Evolutionary conservation across 2,113 vertebrate species (phyloP), one percentile per base, ranked within the genome.

Genomic region (Heliornis fulica): DNA sequence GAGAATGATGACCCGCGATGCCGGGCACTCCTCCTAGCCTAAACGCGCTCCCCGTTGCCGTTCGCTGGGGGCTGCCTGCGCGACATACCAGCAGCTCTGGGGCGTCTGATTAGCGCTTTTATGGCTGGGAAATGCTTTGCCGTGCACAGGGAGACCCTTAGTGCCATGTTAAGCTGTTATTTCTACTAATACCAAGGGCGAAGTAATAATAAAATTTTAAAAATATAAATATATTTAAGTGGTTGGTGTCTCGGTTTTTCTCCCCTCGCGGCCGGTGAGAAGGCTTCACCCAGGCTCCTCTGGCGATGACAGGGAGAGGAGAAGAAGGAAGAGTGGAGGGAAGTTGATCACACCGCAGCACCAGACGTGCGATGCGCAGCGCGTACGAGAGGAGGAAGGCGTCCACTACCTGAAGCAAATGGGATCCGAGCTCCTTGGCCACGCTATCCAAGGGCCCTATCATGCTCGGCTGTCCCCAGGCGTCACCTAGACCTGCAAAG

Each of bases 371-470:
- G 16, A 10, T 3, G 69, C 3, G 15, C 57, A 7, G 48, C 15
- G 45, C 36, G 16, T 21, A 50, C 13, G 7, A 14, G 20, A 29
- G 45, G 41, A 60, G 41, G 54, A 34, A 92, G 41, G 50, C 6
- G 25, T 23, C 40, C 64, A 5, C 94, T 97, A 99, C 99, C 97
- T 99, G 99, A 78, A 99, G 97, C 89, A 99, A 94, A 93, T 99
- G 99, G 7, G 99, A 99, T 74, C 99, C 99, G 51, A 99, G 98
- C 93, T 99, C 99, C 96, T 98, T 99, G 38, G 99, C 99, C 95
- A 99, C 97, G 76, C 97, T 98, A 96, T 99, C 99, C 98, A 99
- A 96, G 80, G 99, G 98, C 87, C 98, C 98, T 36, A 98, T 71
- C 46, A 98, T 97, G 51, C 98, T 91, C 2, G 98, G 97, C 91